Percentiles rank a stretch among this genome's conserved stretches.
phyloP scores from a whole-genome alignment of 2,797 vertebrate species.

The Ispidina lecontei region DNA sequence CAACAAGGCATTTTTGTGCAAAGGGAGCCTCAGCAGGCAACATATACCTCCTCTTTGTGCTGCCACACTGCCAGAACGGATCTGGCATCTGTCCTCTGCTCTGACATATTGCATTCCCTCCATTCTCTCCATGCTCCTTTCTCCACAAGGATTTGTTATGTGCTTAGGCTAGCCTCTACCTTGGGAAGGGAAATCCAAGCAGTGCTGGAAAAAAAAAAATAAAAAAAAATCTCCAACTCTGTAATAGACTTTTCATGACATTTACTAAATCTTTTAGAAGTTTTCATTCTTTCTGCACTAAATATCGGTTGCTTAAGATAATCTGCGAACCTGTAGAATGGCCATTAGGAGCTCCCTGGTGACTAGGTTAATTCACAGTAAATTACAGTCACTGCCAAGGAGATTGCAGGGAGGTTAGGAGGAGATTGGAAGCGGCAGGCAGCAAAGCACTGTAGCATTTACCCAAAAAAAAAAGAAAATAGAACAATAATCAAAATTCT shows the following conservation, averaged over 20 bases:
- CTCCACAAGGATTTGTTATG: neutral
- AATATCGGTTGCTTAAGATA: conserved; percentile 73
- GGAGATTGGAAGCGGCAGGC: conserved; percentile 68
- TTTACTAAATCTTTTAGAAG: conserved; percentile 67
- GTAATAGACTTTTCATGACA: conserved; percentile 64
- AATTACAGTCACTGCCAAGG: conserved; percentile 72
- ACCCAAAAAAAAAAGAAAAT: conserved; percentile 40
- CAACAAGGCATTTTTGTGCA: conserved; percentile 15
- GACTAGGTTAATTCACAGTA: conserved; percentile 74
- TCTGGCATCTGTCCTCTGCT: neutral
- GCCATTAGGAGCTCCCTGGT: conserved; percentile 74
- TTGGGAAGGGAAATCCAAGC: neutral
- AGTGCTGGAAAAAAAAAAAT: neutral
- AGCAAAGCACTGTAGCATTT: conserved; percentile 65
- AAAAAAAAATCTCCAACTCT: neutral
- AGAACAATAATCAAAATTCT: conserved; percentile 55
- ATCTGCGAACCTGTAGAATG: conserved; percentile 61
- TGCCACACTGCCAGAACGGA: neutral
- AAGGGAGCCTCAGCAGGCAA: conserved; percentile 22
- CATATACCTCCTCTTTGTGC: neutral
- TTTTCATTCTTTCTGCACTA: conserved; percentile 66
- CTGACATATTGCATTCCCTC: neutral
- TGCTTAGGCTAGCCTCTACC: neutral
- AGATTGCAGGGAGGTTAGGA: conserved; percentile 60
- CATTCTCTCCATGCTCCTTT: neutral